Evolutionary conservation across 2,797 vertebrate genomes (phyloP).

Genomic region (Cephalopachus bancanus): DNA sequence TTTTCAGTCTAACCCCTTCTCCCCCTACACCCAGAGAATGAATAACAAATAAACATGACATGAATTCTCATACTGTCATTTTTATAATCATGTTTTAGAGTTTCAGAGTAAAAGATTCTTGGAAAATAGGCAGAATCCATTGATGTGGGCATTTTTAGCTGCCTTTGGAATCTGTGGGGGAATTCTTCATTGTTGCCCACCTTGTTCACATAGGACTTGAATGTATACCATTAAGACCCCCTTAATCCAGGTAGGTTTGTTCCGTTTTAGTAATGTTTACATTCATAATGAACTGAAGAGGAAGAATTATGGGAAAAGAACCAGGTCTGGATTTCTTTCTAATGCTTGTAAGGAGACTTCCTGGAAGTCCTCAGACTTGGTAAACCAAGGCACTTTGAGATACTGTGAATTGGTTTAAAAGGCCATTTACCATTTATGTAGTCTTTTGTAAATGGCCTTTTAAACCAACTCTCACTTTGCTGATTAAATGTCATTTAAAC

Average conservation of each 20-base stretch:
- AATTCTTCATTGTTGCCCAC: background rate
- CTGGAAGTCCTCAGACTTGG: background rate
- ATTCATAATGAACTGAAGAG: background rate
- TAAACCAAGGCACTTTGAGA: background rate
- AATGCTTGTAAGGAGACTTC: background rate
- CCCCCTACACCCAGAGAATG: background rate
- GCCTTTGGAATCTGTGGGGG: background rate
- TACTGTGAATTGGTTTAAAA: background rate
- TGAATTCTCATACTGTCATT: background rate
- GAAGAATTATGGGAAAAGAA: background rate
- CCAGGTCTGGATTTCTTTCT: background rate
- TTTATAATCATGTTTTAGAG: background rate
- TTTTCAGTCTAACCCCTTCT: background rate
- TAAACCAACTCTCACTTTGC: background rate
- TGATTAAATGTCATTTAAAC: slow-evolving; percentile 25
- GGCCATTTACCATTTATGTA: background rate
- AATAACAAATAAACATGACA: background rate
- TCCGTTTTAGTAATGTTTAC: background rate
- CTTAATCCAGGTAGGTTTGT: background rate
- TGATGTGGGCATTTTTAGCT: background rate
- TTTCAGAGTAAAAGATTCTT: background rate
- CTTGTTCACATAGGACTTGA: background rate
- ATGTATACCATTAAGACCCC: background rate
- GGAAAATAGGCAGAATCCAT: background rate
- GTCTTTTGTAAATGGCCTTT: slow-evolving; percentile 2